A percentile compares a stretch with the other conserved stretches of the same genome.
Evolutionary conservation across 2,113 vertebrate species (phyloP).

Genomic region (Cricetomys ansorgei): DNA sequence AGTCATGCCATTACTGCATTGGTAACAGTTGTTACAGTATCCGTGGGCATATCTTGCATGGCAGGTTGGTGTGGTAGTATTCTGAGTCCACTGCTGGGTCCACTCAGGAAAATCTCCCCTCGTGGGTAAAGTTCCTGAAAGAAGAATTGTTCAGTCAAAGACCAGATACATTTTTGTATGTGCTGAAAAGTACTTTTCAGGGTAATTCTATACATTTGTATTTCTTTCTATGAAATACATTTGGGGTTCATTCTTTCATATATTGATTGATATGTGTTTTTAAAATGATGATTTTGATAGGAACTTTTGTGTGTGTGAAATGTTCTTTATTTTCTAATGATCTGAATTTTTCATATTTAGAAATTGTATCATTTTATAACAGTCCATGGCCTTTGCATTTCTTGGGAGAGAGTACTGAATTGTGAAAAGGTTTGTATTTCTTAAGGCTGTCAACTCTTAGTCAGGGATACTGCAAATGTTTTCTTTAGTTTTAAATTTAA

Average conservation of each 20-base stretch:
- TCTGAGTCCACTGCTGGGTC: background rate
- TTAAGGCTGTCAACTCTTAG: background rate
- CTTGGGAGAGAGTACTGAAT: background rate
- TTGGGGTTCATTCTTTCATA: background rate
- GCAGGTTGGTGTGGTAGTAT: background rate
- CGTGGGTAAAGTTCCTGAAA: background rate
- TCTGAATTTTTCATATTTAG: background rate
- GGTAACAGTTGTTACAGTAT: background rate
- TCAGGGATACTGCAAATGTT: background rate
- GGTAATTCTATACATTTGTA: background rate
- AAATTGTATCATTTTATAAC: background rate
- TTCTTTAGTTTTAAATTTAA: background rate
- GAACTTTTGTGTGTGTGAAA: background rate
- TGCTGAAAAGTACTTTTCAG: background rate
- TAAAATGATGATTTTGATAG: background rate
- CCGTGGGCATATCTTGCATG: background rate
- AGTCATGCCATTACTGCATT: background rate
- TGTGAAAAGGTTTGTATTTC: background rate
- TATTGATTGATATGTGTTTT: background rate
- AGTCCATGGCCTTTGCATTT: background rate
- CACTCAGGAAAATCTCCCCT: background rate
- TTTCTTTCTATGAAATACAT: background rate
- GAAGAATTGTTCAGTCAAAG: background rate
- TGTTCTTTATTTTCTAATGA: background rate
- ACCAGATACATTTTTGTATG: background rate